These are phyloP conservation scores for Saccostrea glomerata DNA, from an alignment of 1,140 invertebrate species.

Conservation along the genomic window DNA sequence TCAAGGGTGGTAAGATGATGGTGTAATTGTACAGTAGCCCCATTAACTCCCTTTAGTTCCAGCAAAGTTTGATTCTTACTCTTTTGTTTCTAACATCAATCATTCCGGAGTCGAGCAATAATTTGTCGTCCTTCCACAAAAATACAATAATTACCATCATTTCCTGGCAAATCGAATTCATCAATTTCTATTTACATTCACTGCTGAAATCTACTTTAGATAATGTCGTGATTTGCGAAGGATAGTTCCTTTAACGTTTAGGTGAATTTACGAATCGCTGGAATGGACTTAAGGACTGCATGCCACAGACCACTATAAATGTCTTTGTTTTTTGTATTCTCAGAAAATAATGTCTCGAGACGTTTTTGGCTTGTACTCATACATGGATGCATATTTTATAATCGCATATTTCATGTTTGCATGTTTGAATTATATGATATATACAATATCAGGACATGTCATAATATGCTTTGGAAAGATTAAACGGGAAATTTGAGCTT, in stretches of 20 bases:
- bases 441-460: no score
- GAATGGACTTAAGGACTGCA: neutral
- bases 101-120: constrained; percentile 9
- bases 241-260: constrained; percentile 9
- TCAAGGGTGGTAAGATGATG: neutral
- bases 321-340: neutral
- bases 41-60: constrained; percentile 27
- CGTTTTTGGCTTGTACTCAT: neutral
- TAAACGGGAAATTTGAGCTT: no score
- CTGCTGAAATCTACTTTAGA: constrained; percentile 19
- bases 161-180: constrained; percentile 35
- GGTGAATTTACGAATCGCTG: neutral
- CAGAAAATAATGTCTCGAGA: constrained; percentile 2
- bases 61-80: constrained; percentile 1
- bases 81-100: constrained; percentile 24
- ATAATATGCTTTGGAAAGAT: no score
- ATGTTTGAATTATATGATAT: no score
- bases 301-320: neutral
- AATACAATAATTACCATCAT: constrained; percentile 21
- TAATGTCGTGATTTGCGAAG: constrained; percentile 21
- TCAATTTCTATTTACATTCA: constrained; percentile 23
- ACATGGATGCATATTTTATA: no score
- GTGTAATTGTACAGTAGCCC: neutral
- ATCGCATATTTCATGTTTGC: no score
- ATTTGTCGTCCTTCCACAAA: constrained; percentile 33